These are phyloP conservation scores for Rutpela maculata DNA, from an alignment of 2,888 invertebrate species.

Conservation along the genomic window DNA sequence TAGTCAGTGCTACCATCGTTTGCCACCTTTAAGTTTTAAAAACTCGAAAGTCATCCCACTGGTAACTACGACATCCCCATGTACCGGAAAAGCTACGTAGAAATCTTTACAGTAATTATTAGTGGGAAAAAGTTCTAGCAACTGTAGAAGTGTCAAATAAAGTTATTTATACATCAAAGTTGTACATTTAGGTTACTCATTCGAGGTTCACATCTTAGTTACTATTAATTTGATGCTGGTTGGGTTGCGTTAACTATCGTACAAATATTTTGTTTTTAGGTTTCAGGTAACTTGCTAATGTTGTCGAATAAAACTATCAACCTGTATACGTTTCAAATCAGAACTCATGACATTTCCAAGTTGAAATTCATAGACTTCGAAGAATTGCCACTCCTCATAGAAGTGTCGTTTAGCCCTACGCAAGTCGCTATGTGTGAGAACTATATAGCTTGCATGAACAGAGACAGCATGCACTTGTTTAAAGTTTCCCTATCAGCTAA, in stretches of 20 bases:
- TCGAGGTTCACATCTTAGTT: too few relatives aligned
- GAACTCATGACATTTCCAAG: slow-evolving; percentile 82
- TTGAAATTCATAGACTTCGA: slow-evolving; percentile 83
- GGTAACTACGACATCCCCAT: too few relatives aligned
- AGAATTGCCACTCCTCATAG: slow-evolving; percentile 80
- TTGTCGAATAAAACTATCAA: slow-evolving; percentile 72
- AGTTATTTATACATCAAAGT: too few relatives aligned
- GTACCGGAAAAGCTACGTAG: too few relatives aligned
- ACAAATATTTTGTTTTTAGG: slow-evolving; percentile 59
- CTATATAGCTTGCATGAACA: slow-evolving; percentile 80
- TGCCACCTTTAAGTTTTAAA: too few relatives aligned
- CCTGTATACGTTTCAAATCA: slow-evolving; percentile 79
- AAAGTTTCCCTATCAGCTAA: slow-evolving; percentile 70
- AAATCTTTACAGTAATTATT: too few relatives aligned
- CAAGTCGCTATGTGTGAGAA: slow-evolving; percentile 81
- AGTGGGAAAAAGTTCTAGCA: too few relatives aligned
- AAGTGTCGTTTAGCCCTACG: slow-evolving; percentile 79
- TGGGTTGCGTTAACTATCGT: slow-evolving; percentile 7
- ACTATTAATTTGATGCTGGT: too few relatives aligned
- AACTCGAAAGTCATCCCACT: too few relatives aligned
- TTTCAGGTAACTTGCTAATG: slow-evolving; percentile 72
- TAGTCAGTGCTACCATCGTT: too few relatives aligned
- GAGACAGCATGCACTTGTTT: slow-evolving; percentile 80
- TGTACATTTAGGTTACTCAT: too few relatives aligned
- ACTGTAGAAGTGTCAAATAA: too few relatives aligned